A percentile compares a stretch with the other conserved stretches of the same genome.
These are phyloP conservation scores for Eumerus sabulonum DNA, from an alignment of 2,888 invertebrate species.

Conservation along the genomic window DNA sequence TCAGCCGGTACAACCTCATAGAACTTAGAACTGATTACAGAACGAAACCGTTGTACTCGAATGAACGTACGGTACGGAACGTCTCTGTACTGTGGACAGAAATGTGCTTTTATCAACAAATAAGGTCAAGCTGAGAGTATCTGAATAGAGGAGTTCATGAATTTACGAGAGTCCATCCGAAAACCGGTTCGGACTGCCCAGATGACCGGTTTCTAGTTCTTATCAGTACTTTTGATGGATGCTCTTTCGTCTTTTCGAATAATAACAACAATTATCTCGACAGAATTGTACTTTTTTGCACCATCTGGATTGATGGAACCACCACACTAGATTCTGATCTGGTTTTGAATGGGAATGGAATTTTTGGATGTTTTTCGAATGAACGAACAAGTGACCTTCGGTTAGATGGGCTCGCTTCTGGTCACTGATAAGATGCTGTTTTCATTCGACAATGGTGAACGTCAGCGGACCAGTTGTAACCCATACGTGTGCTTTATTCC, in stretches of 20 bases:
- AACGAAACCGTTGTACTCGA: constrained; percentile 15
- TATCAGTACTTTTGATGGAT: constrained; percentile 37
- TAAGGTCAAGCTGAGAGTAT: constrained; percentile 53
- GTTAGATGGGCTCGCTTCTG: constrained; percentile 4
- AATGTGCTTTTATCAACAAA: constrained; percentile 43
- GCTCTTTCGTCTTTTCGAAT: constrained; percentile 2
- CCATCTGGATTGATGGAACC: constrained; percentile 35
- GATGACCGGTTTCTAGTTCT: constrained; percentile 37
- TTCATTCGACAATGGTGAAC: neutral
- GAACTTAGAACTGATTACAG: constrained; percentile 32
- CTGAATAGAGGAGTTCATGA: constrained; percentile 47
- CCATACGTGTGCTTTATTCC: too few relatives aligned
- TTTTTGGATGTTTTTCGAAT: neutral
- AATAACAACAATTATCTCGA: constrained; percentile 17
- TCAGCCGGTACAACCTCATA: constrained; percentile 8
- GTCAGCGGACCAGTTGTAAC: too few relatives aligned
- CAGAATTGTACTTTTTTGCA: constrained; percentile 1
- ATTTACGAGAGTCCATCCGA: constrained; percentile 59
- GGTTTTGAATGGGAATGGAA: neutral
- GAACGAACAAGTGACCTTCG: constrained; percentile 1
- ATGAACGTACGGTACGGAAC: constrained; percentile 9
- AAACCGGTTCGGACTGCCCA: constrained; percentile 31
- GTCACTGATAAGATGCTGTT: neutral
- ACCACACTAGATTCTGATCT: too few relatives aligned
- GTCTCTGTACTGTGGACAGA: constrained; percentile 8